These are phyloP conservation scores for Eueremaeus valkanovi DNA, from an alignment of 2,888 invertebrate genomes.

Conservation along the genomic window DNA sequence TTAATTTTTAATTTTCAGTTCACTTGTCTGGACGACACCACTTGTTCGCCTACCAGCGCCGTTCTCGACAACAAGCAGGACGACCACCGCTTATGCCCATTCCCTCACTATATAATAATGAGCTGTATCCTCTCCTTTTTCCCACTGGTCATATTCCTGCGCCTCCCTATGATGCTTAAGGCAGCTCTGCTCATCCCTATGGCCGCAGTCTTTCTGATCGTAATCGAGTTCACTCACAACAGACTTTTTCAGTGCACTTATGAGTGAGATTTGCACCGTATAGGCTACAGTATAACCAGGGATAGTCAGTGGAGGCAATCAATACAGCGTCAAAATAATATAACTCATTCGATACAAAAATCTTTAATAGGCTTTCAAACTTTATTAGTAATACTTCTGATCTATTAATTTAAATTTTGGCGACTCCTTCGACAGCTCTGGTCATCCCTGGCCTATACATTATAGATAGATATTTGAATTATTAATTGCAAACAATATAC, in stretches of 20 bases:
- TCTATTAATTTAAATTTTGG: too few relatives aligned
- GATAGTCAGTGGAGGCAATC: too few relatives aligned
- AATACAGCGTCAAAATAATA: too few relatives aligned
- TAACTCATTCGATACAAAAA: too few relatives aligned
- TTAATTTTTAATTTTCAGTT: conserved; percentile 45
- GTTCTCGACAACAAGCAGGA: conserved; percentile 36
- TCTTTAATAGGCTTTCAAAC: too few relatives aligned
- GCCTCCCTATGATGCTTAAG: conserved; percentile 76
- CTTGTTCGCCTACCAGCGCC: conserved; percentile 28
- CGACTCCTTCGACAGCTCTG: too few relatives aligned
- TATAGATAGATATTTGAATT: conserved; percentile 37
- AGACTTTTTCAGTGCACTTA: conserved; percentile 72
- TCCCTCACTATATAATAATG: conserved; percentile 80
- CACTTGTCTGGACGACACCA: conserved; percentile 46
- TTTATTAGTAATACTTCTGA: too few relatives aligned
- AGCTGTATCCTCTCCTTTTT: conserved; percentile 79
- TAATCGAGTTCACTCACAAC: conserved; percentile 74
- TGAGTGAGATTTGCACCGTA: conserved; percentile 30
- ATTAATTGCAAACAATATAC: conserved; percentile 14
- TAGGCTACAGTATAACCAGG: too few relatives aligned
- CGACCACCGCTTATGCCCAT: conserved; percentile 72
- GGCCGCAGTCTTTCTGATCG: conserved; percentile 71
- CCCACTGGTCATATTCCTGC: conserved; percentile 76
- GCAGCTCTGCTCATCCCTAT: conserved; percentile 70
- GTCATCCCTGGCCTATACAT: too few relatives aligned